Conservation (phyloP, 2,797 vertebrate genomes). For the Xenopus petersii region DNA sequence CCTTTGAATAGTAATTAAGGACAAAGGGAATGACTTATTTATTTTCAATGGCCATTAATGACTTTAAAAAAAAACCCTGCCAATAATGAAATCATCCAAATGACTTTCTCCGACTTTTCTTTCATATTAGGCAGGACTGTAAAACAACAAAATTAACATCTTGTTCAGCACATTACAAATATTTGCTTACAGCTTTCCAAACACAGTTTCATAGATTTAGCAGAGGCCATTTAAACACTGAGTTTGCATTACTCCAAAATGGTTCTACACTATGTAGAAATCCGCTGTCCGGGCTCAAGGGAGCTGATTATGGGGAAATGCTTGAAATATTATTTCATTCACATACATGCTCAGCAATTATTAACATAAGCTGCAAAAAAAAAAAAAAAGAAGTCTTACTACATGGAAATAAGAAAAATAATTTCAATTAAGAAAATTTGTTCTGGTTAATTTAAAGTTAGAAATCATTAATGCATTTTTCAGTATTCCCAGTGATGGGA, state of each 20-base stretch:
- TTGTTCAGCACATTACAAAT: slow-evolving; percentile 46
- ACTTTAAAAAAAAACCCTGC: slow-evolving; percentile 52
- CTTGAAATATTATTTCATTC: slow-evolving; percentile 61
- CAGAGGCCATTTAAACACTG: slow-evolving; percentile 14
- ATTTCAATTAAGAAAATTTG: slow-evolving; percentile 52
- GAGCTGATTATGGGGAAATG: slow-evolving; percentile 61
- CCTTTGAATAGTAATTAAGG: slow-evolving; percentile 39
- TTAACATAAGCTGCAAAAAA: slow-evolving; percentile 52
- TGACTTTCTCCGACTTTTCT: slow-evolving; percentile 54
- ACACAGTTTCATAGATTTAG: slow-evolving; percentile 37
- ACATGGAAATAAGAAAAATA: slow-evolving; percentile 59
- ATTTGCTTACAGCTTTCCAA: slow-evolving; percentile 44
- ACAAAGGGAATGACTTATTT: slow-evolving; percentile 29
- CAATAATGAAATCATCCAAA: slow-evolving; percentile 58
- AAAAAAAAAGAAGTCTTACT: slow-evolving; percentile 35
- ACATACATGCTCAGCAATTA: slow-evolving; percentile 58
- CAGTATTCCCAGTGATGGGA: slow-evolving; percentile 20
- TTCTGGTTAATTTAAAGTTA: slow-evolving; percentile 49
- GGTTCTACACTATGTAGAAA: slow-evolving; percentile 50
- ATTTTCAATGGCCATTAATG: slow-evolving; percentile 59
- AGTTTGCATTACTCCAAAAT: slow-evolving; percentile 36
- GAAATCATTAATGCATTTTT: slow-evolving; percentile 26
- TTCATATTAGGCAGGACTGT: slow-evolving; percentile 53
- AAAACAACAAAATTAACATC: slow-evolving; percentile 54
- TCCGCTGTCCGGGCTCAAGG: slow-evolving; percentile 54